These are phyloP conservation scores for Coccyzus lansbergi DNA, from an alignment of 2,797 vertebrate genomes.

Conservation along the genomic window DNA sequence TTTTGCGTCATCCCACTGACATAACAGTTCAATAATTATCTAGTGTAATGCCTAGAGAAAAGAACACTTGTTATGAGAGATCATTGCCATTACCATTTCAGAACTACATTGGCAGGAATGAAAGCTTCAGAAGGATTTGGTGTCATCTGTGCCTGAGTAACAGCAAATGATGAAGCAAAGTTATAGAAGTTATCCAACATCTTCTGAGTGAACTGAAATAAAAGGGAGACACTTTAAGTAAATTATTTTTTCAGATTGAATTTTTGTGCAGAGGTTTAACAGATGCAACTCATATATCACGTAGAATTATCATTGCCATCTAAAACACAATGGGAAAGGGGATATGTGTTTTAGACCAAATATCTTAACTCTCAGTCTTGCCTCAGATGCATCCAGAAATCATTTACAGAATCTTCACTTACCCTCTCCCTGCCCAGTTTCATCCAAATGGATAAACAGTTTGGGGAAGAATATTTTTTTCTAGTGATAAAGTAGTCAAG, in stretches of 20 bases:
- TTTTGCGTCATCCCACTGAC: neutral
- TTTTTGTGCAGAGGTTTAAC: neutral
- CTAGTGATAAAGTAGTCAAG: neutral
- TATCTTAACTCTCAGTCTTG: neutral
- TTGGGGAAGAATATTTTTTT: neutral
- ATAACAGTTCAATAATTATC: neutral
- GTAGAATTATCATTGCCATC: neutral
- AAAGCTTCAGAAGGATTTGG: slow-evolving; percentile 93
- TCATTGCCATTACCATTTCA: slow-evolving; percentile 84
- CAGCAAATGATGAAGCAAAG: slow-evolving; percentile 91
- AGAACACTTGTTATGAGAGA: neutral
- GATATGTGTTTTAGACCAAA: neutral
- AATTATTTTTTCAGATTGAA: neutral
- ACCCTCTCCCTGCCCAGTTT: neutral
- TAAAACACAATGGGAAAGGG: neutral
- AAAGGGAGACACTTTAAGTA: neutral
- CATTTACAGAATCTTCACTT: neutral
- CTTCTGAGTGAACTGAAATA: slow-evolving; percentile 91
- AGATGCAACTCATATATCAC: neutral
- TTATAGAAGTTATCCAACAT: slow-evolving; percentile 97
- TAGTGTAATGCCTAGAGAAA: neutral
- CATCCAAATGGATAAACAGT: neutral
- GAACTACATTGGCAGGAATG: slow-evolving; percentile 91
- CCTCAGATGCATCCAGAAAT: neutral
- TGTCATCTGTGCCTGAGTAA: slow-evolving; percentile 93